Base-by-base conservation (phyloP, 2,113 vertebrate species). In the Myocastor coypus region DNA sequence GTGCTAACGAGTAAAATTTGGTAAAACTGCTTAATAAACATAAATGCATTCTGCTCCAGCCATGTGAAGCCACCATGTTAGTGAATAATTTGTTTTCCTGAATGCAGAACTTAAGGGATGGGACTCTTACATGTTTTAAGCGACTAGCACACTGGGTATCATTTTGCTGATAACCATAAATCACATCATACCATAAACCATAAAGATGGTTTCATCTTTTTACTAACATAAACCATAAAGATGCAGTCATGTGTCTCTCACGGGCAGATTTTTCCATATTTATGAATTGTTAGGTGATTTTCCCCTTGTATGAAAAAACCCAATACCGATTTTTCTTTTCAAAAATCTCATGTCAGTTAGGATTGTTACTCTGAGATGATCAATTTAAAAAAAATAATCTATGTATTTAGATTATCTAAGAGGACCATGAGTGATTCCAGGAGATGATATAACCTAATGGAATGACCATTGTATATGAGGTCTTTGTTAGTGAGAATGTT, bases 271-370 rank as follows among this genome's bases (percentile, higher is more conserved):
- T 12, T 34, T 86, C 32, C 28, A 57, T 0, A 55, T 37, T 78
- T 42, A 66, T 24, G 30, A 52, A 3, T 55, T 71, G 37, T 34
- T 55, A 59, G 89, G 0, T 75, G 68, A 52, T n/a, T 92, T 84
- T 19, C 17, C 26, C 6, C 0, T 71, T 88, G 17, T 46, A 9
- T 37, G 17, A 32, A n/a, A n/a, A n/a, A n/a, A n/a, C n/a, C n/a
- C n/a, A n/a, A n/a, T n/a, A n/a, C n/a, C n/a, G n/a, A 88, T 85
- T 77, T 92, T 32, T 68, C 42, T 20, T 91, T 83, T 81, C 8
- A 22, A 75, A 81, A 75, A 46, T 93, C 16, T 83, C 37, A 87
- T 28, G 34, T 1, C 24, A 87, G 89, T 42, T 71, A 57, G 32
- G 16, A 95, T n/a, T 89, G 3, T 52, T 92, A 81, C 40, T 68